These are phyloP conservation scores for Thera britannica DNA, from an alignment of 2,888 invertebrate genomes.

Conservation along the genomic window DNA sequence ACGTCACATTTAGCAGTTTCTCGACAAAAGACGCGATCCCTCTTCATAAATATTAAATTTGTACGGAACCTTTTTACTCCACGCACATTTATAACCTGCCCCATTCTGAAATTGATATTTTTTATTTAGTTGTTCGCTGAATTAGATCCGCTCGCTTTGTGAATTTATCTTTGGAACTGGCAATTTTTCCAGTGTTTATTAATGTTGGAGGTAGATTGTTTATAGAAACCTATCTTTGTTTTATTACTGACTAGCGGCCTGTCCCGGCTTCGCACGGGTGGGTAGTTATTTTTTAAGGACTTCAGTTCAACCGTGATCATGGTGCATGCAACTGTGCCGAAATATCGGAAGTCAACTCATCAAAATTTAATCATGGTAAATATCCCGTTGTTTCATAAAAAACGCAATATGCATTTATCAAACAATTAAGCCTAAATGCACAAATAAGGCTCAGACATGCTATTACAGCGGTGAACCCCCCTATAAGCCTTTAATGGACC, in stretches of 20 bases:
- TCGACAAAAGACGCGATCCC: constrained; percentile 40
- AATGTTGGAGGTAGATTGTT: constrained; percentile 10
- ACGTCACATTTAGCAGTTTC: constrained; percentile 44
- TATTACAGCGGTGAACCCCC: constrained; percentile 29
- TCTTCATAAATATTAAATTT: constrained; percentile 55
- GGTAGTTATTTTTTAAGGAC: too few relatives aligned
- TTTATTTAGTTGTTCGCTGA: constrained; percentile 45
- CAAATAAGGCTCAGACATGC: constrained; percentile 29
- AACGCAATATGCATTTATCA: neutral
- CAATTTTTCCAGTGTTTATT: constrained; percentile 29
- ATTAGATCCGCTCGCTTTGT: constrained; percentile 41
- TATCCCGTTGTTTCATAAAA: too few relatives aligned
- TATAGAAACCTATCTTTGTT: neutral
- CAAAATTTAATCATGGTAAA: too few relatives aligned
- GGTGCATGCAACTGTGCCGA: too few relatives aligned
- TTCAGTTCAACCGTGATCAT: too few relatives aligned
- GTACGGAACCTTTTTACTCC: constrained; percentile 54
- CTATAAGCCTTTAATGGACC: constrained; percentile 40
- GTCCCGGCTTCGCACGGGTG: too few relatives aligned
- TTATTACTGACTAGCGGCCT: neutral
- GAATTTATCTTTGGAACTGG: constrained; percentile 30
- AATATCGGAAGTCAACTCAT: too few relatives aligned
- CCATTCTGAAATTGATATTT: constrained; percentile 46
- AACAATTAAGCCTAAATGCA: constrained; percentile 21
- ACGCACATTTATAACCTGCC: constrained; percentile 50